A percentile compares a stretch with the other conserved stretches of the same genome.
These are phyloP conservation scores for Actinemys pallida DNA, from an alignment of 2,113 vertebrate genomes.

Conservation along the genomic window DNA sequence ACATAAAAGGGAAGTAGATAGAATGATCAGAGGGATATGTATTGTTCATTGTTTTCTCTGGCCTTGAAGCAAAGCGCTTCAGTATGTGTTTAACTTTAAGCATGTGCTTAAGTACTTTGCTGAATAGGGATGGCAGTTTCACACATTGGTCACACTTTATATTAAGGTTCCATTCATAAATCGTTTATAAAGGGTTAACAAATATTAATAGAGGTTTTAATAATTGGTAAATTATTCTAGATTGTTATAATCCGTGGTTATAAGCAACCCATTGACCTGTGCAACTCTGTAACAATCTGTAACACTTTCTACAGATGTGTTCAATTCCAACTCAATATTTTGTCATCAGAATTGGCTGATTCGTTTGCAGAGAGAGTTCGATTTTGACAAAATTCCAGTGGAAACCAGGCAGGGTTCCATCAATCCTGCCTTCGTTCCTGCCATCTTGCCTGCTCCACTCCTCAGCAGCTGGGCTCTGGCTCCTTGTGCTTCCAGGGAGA, in stretches of 20 bases:
- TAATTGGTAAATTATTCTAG: not conserved
- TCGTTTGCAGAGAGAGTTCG: not conserved
- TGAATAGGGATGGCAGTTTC: not conserved
- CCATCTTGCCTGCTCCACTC: rapidly evolving
- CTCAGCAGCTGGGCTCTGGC: not conserved
- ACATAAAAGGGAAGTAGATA: not conserved
- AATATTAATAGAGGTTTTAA: not conserved
- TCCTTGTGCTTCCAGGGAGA: not conserved
- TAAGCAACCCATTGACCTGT: not conserved
- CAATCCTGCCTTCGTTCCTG: not conserved
- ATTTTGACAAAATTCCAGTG: not conserved
- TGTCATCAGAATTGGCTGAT: not conserved
- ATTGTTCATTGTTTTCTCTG: not conserved
- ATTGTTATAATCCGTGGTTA: not conserved
- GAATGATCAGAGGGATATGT: not conserved
- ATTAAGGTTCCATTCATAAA: not conserved
- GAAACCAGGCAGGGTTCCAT: not conserved
- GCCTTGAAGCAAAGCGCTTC: not conserved
- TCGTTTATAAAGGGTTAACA: not conserved
- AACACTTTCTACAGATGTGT: rapidly evolving
- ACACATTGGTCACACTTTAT: not conserved
- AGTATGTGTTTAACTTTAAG: not conserved
- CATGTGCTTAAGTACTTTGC: not conserved
- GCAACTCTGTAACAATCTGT: not conserved
- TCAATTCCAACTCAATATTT: not conserved